Evolutionary conservation across 2,888 invertebrate genomes (phyloP), one percentile per base, ranked within the genome.

Genomic region (Steinernema carpocapsae): DNA sequence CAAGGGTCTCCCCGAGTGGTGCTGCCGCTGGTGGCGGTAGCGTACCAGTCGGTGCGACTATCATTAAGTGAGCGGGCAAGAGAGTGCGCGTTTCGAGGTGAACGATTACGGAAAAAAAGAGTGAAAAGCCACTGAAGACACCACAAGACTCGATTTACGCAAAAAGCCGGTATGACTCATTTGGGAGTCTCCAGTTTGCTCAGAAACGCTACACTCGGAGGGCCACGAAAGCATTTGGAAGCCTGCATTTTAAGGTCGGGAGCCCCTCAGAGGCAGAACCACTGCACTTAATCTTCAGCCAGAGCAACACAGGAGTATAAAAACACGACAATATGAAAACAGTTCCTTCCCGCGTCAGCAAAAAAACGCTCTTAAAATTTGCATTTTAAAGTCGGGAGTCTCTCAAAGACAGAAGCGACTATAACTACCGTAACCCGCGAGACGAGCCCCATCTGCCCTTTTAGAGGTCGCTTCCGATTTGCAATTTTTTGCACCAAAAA

Each of bases 41-140:
- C 64, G 64, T 64, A 64, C 64, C 64, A 64, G 64, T 64, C 64
- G 64, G 64, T 64, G 64, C 64, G 32, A 64, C 64, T 64, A 64
- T 64, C 64, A 64, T 64, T 64, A 64, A 64, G 64, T 64, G 64
- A 64, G 37, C 64, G 64, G n/a, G 19, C 37, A 32, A 64, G 64
- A 64, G 64, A 64, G 64, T 64, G 32, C 32, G 64, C 64, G 64
- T 64, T 64, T 64, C 64, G 64, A 64, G 64, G 64, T 64, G 64
- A 32, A 29, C 64, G 64, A 29, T 64, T 64, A 64, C 29, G 64
- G 64, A n/a, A 37, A 48, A 64, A 37, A 64, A 29, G 56, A 64
- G 56, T 12, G 64, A 64, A 64, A 64, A 64, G 64, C 32, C 64
- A 29, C 37, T 3, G 12, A 64, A 64, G 64, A 64, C 64, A 64